These are phyloP conservation scores for Myiozetetes cayanensis DNA, from an alignment of 2,113 vertebrate genomes.

Conservation along the genomic window DNA sequence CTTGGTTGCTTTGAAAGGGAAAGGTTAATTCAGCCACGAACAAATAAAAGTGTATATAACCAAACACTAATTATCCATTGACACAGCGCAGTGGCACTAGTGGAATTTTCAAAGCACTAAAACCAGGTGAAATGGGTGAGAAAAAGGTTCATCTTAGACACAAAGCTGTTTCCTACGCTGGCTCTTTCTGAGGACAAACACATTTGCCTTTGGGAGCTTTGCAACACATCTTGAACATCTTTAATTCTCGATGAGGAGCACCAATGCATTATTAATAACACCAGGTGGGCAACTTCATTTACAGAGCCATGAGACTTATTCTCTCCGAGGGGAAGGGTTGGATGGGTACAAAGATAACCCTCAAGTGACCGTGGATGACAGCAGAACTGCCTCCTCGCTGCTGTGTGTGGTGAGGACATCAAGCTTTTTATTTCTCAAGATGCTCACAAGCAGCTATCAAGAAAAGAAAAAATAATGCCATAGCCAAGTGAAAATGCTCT, in stretches of 20 bases:
- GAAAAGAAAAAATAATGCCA: not conserved
- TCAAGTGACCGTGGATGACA: not conserved
- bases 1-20: not conserved
- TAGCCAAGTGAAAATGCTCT: not conserved
- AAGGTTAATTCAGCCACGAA: not conserved
- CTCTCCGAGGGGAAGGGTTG: not conserved
- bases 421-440: not conserved
- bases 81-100: rapidly evolving
- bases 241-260: not conserved
- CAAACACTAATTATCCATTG: rapidly evolving
- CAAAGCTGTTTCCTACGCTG: not conserved
- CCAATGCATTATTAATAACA: constrained; percentile 23
- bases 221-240: not conserved
- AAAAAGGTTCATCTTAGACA: not conserved
- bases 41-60: not conserved
- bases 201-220: not conserved
- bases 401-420: rapidly evolving
- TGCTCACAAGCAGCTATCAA: not conserved
- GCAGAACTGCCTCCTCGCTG: not conserved
- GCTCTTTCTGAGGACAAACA: not conserved
- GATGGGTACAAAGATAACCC: not conserved
- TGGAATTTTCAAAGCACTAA: not conserved
- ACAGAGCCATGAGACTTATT: not conserved
- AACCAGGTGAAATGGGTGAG: not conserved
- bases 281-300: constrained; percentile 38